phyloP scores from a whole-genome alignment of 2,113 vertebrate genomes.

The Triplophysa siluroides region DNA sequence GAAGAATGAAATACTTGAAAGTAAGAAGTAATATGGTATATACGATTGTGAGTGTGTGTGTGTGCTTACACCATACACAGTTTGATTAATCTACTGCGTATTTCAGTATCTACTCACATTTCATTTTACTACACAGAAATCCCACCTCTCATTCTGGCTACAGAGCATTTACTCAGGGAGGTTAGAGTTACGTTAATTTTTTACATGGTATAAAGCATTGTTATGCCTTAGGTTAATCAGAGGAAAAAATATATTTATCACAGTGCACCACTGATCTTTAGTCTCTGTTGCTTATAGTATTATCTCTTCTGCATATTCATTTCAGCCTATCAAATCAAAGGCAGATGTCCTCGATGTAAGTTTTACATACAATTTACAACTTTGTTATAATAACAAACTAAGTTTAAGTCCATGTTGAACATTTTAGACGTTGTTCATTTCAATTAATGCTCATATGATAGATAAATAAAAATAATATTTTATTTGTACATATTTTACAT shows the following conservation, averaged over 20 bases:
- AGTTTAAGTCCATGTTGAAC: no score
- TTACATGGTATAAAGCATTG: not conserved
- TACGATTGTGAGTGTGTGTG: not conserved
- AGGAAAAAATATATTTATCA: no score
- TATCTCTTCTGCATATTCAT: not conserved
- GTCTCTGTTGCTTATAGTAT: not conserved
- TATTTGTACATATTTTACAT: no score
- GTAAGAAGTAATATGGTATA: not conserved
- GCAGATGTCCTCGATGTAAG: not conserved
- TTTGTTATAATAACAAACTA: no score
- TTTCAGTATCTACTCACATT: not conserved
- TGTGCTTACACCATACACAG: not conserved
- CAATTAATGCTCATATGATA: no score
- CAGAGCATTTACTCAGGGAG: not conserved
- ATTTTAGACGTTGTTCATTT: no score
- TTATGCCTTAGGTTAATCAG: no score
- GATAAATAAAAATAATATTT: no score
- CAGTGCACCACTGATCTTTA: not conserved
- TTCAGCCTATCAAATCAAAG: not conserved
- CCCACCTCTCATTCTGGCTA: not conserved
- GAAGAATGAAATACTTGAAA: slow-evolving; percentile 2
- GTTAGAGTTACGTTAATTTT: not conserved
- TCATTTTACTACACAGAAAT: slow-evolving; percentile 4
- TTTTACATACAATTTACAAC: no score
- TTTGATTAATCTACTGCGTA: no score